These are phyloP conservation scores for Oithona nana DNA, from an alignment of 2,888 invertebrate genomes.

Conservation along the genomic window DNA sequence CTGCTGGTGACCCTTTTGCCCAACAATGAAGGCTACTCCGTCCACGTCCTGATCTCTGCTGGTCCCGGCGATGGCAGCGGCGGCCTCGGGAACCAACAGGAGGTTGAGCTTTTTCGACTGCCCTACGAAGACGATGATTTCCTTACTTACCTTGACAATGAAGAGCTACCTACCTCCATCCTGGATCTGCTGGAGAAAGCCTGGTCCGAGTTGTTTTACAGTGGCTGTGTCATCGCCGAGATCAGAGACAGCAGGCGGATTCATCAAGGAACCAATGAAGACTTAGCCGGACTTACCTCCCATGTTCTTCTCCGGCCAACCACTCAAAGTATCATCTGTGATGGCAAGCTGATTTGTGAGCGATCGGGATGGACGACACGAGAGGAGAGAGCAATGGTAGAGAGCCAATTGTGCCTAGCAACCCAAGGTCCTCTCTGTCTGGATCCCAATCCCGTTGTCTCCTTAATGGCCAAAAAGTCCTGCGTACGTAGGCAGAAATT, in stretches of 20 bases:
- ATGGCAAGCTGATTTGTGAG: slow-evolving; percentile 8
- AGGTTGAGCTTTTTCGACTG: neutral
- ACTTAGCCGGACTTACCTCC: slow-evolving; percentile 40
- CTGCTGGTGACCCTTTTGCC: neutral
- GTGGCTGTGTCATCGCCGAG: slow-evolving; percentile 75
- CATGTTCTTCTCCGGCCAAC: slow-evolving; percentile 72
- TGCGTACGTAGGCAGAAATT: slow-evolving; percentile 8
- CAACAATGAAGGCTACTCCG: neutral
- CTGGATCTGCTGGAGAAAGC: slow-evolving; percentile 50
- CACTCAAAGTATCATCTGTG: slow-evolving; percentile 35
- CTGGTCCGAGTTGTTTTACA: slow-evolving; percentile 46
- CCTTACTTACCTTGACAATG: slow-evolving; percentile 68
- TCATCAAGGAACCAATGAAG: neutral
- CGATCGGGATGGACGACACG: slow-evolving; percentile 27
- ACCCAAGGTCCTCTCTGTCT: slow-evolving; percentile 69
- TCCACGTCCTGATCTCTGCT: neutral
- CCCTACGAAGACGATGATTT: slow-evolving; percentile 46
- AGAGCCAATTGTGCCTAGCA: slow-evolving; percentile 63
- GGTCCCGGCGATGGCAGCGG: neutral
- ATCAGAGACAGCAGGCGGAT: slow-evolving; percentile 55
- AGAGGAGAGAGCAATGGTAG: slow-evolving; percentile 53
- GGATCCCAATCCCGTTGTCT: slow-evolving; percentile 65
- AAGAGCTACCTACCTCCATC: slow-evolving; percentile 67
- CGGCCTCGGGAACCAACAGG: no score
- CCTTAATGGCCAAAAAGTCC: slow-evolving; percentile 43